Evolutionary conservation across 2,113 vertebrate genomes (phyloP).

Genomic region (Zapus hudsonius): DNA sequence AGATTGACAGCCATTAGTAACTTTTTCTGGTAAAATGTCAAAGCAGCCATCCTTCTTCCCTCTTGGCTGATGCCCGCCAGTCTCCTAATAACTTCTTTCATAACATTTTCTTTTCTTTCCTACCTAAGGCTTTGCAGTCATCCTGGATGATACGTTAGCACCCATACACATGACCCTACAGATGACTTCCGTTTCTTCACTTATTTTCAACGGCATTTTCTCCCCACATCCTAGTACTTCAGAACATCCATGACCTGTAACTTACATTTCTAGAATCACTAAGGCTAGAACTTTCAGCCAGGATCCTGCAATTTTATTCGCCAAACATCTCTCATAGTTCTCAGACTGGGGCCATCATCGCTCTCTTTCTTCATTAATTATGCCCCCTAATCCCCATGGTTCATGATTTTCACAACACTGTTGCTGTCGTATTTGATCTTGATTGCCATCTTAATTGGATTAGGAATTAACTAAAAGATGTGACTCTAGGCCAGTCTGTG

Average conservation of each 20-base stretch:
- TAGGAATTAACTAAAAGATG: no score
- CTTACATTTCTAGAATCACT: neutral
- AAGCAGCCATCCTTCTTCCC: neutral
- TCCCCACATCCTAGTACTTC: neutral
- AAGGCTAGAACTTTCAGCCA: neutral
- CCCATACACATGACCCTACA: neutral
- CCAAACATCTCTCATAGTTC: neutral
- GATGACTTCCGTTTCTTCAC: neutral
- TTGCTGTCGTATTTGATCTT: no score
- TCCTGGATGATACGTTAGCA: neutral
- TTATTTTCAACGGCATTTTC: neutral
- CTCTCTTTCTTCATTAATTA: neutral
- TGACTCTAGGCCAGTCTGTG: no score
- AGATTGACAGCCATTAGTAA: neutral
- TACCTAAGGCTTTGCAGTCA: neutral
- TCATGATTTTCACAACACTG: neutral
- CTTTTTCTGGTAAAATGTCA: conserved; percentile 30
- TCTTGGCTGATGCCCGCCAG: neutral
- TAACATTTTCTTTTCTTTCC: neutral
- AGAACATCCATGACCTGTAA: neutral
- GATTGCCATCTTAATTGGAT: no score
- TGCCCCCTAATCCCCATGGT: neutral
- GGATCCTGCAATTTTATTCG: neutral
- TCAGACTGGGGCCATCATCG: neutral
- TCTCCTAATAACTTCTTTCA: neutral